Base-by-base conservation (phyloP, 1,140 invertebrate species). In the Nephotettix cincticeps region DNA sequence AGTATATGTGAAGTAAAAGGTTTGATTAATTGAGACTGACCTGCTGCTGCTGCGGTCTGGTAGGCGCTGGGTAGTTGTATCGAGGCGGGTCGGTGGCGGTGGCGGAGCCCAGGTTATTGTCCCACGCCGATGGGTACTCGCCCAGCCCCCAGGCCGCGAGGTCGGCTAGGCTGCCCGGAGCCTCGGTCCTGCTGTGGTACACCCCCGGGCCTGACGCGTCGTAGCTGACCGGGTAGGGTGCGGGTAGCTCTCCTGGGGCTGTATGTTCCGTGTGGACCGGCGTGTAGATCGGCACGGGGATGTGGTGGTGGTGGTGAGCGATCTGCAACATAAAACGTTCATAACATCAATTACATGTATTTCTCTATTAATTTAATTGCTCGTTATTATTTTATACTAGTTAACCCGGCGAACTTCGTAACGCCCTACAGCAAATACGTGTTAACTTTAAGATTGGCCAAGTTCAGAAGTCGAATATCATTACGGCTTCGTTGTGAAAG, bases 251-350 rank as follows among this genome's bases (percentile, higher is more conserved):
- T 2, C 58, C 72, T 23, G 68, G 66, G 64, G 69, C 30, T 70
- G 73, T 0, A 9, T 11, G 9, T 78, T 71, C 61, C 36, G 36
- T 36, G 68, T 70, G 61, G 6, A 45, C 58, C 27, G 83, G 82
- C 0, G 83, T 74, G 3, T 83, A 80, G 3, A 84, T 82, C 2
- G 83, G 83, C 27, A 85, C 82, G n/a, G 83, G 83, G 1, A 84
- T 79, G 74, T 85, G 84, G 69, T 86, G 84, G 76, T 86, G 84
- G 65, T 85, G 84, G 75, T 86, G 84, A 0, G 83, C 82, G 29
- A 86, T 77, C 84, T 86, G 75, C 14, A 36, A 36, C 32, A 36
- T n/a, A n/a, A n/a, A n/a, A n/a, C n/a, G n/a, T n/a, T n/a, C n/a
- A n/a, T n/a, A n/a, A n/a, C n/a, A n/a, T n/a, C n/a, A n/a, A n/a